Conservation (phyloP, 2,888 invertebrate genomes). For the Tetheella fluctuosa region DNA sequence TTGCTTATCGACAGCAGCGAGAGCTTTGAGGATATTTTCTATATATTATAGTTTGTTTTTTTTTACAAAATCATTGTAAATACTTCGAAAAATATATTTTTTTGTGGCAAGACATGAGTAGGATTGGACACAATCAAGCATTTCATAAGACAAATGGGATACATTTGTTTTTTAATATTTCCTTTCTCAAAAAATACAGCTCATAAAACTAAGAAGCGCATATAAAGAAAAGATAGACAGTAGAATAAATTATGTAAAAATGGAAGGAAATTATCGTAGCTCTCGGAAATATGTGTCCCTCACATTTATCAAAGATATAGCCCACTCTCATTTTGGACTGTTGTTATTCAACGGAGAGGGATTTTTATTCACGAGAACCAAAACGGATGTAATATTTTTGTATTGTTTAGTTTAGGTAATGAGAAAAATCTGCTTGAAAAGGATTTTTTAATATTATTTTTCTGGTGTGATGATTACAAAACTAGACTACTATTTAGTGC, state of each 20-base stretch:
- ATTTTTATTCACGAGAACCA: background rate
- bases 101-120: background rate
- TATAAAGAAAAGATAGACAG: background rate
- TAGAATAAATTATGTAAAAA: constrained; percentile 1
- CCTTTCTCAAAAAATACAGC: background rate
- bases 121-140: background rate
- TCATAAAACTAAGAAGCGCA: background rate
- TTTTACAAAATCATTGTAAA: too few relatives aligned
- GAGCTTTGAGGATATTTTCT: too few relatives aligned
- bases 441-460: too few relatives aligned
- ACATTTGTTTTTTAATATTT: too few relatives aligned
- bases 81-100: too few relatives aligned
- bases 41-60: too few relatives aligned
- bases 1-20: too few relatives aligned
- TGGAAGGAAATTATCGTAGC: constrained; percentile 4
- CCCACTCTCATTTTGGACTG: constrained; percentile 1
- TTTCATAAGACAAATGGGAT: too few relatives aligned
- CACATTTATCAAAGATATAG: constrained; percentile 5
- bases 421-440: background rate
- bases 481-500: too few relatives aligned
- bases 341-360: constrained; percentile 3
- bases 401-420: background rate
- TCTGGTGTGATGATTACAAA: too few relatives aligned
- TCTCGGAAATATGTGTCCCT: constrained; percentile 5
- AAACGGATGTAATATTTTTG: background rate